Percentiles rank a stretch among this genome's conserved stretches.
Conservation (phyloP, 92 coral and sea anemone genomes). For the Plumapathes pennacea region DNA sequence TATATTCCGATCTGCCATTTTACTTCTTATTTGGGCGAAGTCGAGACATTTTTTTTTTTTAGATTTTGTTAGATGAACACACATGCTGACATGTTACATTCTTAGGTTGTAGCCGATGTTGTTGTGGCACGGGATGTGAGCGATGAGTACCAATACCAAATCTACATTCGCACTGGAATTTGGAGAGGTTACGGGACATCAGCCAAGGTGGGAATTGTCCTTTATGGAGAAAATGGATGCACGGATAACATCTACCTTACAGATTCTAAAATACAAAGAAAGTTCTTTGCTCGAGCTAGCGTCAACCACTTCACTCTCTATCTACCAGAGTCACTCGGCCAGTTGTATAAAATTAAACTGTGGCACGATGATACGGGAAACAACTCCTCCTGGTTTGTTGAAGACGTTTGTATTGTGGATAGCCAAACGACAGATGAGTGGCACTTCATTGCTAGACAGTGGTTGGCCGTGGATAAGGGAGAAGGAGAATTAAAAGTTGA, state of each 20-base stretch:
- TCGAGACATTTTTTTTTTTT: too few species aligned
- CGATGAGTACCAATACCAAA: slow-evolving; percentile 49
- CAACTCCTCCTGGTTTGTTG: slow-evolving; percentile 79
- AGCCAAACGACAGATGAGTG: slow-evolving; percentile 34
- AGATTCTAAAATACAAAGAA: slow-evolving; percentile 42
- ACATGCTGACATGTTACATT: background rate
- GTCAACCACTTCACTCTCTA: slow-evolving; percentile 56
- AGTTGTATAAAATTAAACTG: slow-evolving; percentile 48
- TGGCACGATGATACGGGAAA: slow-evolving; percentile 82
- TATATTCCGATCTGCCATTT: too few species aligned
- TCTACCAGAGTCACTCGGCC: slow-evolving; percentile 56
- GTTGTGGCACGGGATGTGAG: slow-evolving; percentile 15
- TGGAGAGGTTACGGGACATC: slow-evolving; percentile 84
- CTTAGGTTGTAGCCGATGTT: slow-evolving; percentile 63
- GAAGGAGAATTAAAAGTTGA: slow-evolving; percentile 67
- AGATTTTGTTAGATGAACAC: background rate
- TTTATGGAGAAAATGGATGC: slow-evolving; percentile 76
- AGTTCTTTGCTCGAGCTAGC: slow-evolving; percentile 77
- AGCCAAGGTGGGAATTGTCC: slow-evolving; percentile 62
- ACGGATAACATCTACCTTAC: slow-evolving; percentile 57
- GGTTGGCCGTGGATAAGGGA: slow-evolving; percentile 75
- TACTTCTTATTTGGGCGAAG: too few species aligned
- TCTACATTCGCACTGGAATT: slow-evolving; percentile 78
- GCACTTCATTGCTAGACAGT: slow-evolving; percentile 69
- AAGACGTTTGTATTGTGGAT: slow-evolving; percentile 58